A percentile compares a stretch with the other conserved stretches of the same genome.
Evolutionary conservation across 1,140 invertebrate species (phyloP).

Genomic region (Chironomus striatipennis): DNA sequence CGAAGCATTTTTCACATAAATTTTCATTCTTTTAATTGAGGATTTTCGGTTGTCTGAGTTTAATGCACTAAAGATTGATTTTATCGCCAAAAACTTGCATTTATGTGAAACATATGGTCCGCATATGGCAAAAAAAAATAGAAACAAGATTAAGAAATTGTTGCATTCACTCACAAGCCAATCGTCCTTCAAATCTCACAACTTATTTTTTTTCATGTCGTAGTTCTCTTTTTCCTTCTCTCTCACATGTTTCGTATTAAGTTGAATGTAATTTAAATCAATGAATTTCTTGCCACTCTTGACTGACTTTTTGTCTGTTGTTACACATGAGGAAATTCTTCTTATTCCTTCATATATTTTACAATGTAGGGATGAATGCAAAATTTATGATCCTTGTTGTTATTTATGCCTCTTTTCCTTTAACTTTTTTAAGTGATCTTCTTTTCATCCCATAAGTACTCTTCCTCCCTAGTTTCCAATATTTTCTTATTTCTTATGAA

Average conservation of each 20-base stretch:
- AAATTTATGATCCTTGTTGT: conserved; percentile 3
- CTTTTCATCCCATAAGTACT: neutral
- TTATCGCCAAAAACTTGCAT: neutral
- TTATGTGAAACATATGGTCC: neutral
- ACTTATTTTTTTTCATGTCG: neutral
- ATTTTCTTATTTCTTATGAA: neutral
- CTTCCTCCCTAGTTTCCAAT: neutral
- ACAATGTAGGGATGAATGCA: neutral
- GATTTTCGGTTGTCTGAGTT: neutral
- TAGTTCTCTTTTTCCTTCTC: neutral
- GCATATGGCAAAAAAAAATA: neutral
- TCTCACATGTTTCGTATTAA: conserved; percentile 13
- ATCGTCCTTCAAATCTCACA: neutral
- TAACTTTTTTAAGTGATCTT: neutral
- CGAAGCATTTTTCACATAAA: neutral
- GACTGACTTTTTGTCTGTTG: neutral
- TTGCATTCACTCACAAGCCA: neutral
- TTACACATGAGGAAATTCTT: conserved; percentile 1
- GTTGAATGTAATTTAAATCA: neutral
- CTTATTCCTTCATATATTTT: neutral
- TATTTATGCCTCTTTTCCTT: neutral
- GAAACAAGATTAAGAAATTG: too few relatives aligned
- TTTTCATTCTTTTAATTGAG: neutral
- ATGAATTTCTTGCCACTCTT: neutral
- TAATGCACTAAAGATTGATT: neutral